Conservation (phyloP, 37 sponge, comb jelly and placozoan species). For the Ianthella basta region DNA sequence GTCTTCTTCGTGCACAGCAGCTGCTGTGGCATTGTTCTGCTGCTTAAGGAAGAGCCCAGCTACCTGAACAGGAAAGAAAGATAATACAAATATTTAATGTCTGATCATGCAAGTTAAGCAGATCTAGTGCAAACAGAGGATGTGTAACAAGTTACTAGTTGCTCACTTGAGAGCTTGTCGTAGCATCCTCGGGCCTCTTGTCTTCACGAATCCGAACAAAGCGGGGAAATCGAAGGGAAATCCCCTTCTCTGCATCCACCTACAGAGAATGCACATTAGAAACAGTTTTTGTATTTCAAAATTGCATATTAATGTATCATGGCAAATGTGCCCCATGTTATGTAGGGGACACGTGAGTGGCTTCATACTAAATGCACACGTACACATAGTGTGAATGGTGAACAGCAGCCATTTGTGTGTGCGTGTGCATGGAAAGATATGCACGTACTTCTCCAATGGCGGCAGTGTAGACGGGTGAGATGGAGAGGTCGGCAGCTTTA, state of each 20-base stretch:
- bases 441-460: conserved; percentile 87
- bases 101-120: not conserved
- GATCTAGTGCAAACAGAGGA: too few relatives aligned
- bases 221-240: conserved; percentile 97
- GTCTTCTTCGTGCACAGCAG: conserved; percentile 24
- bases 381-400: not conserved
- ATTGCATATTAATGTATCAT: too few relatives aligned
- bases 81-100: not conserved
- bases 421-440: not conserved
- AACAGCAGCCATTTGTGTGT: not conserved
- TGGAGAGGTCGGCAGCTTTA: conserved; percentile 95
- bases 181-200: conserved; percentile 96
- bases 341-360: too few relatives aligned
- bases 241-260: conserved; percentile 97
- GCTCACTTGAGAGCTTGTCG: conserved; percentile 78
- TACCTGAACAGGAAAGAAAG: conserved; percentile 47
- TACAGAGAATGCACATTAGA: not conserved
- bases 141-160: too few relatives aligned
- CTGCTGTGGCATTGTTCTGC: conserved; percentile 58
- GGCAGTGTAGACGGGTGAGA: conserved; percentile 96
- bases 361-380: not conserved
- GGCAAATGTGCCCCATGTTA: too few relatives aligned
- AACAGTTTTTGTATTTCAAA: too few relatives aligned
- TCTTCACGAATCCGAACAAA: conserved; percentile 93
- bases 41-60: conserved; percentile 87